Conservation (phyloP, 2,797 vertebrate species). For the Dallia pectoralis region DNA sequence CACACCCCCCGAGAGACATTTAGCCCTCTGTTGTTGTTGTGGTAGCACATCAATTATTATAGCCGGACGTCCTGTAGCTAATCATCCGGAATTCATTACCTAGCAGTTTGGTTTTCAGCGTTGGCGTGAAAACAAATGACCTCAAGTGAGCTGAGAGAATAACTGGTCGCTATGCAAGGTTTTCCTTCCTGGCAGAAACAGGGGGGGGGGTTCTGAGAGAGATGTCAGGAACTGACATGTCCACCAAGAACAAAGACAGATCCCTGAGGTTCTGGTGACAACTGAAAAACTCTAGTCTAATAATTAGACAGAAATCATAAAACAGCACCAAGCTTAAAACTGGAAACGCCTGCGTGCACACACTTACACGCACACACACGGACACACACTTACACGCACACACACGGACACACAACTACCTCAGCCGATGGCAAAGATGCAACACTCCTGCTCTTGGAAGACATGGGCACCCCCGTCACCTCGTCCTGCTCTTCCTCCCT, state of each 20-base stretch:
- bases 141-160: not conserved
- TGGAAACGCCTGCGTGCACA: conserved; percentile 9
- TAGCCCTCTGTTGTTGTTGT: not conserved
- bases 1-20: not conserved
- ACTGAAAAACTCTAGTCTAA: not conserved
- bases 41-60: not conserved
- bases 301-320: not conserved
- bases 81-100: not conserved
- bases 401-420: conserved; percentile 49
- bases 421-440: conserved; percentile 52
- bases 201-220: not conserved
- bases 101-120: not conserved
- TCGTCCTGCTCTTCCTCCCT: conserved; percentile 33
- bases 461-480: conserved; percentile 33
- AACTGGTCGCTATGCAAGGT: not conserved
- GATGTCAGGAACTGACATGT: not conserved
- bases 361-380: conserved; percentile 25
- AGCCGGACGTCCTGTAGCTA: not conserved
- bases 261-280: not conserved
- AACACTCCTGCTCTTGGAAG: conserved; percentile 53
- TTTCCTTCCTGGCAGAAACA: not conserved
- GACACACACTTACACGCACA: not conserved
- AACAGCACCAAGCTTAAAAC: not conserved
- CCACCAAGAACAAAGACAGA: not conserved
- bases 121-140: not conserved